Conservation (phyloP, 2,113 vertebrate genomes). For the Nothocercus nigrocapillus region DNA sequence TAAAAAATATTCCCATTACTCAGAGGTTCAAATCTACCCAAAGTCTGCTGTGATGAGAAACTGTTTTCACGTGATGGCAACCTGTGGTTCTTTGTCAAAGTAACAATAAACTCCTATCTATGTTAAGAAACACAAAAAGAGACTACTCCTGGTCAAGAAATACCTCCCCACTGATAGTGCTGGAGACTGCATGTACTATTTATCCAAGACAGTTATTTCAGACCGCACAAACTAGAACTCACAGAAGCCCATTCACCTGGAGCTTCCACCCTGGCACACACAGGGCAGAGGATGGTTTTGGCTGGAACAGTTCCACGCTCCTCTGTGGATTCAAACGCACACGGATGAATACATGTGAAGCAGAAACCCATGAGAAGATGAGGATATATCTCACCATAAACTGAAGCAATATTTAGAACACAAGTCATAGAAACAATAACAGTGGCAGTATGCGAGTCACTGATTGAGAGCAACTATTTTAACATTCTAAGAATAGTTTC, state of each 20-base stretch:
- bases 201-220: background rate
- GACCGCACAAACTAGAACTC: background rate
- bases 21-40: background rate
- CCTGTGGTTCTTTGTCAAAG: background rate
- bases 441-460: background rate
- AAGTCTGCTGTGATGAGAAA: background rate
- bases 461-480: background rate
- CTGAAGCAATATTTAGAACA: background rate
- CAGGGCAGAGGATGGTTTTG: background rate
- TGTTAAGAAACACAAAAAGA: background rate
- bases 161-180: background rate
- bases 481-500: background rate
- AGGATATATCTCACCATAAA: background rate
- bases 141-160: background rate
- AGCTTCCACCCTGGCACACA: background rate
- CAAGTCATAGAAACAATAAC: background rate
- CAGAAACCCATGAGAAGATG: fast-evolving
- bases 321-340: background rate
- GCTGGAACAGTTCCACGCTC: background rate
- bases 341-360: background rate
- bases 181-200: background rate
- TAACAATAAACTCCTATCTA: background rate
- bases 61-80: background rate
- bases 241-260: background rate
- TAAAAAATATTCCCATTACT: background rate